Evolutionary conservation across 30 jellyfish, hydroid and myxozoan species (phyloP).

Genomic region (Hydractinia symbiolongicarpus): DNA sequence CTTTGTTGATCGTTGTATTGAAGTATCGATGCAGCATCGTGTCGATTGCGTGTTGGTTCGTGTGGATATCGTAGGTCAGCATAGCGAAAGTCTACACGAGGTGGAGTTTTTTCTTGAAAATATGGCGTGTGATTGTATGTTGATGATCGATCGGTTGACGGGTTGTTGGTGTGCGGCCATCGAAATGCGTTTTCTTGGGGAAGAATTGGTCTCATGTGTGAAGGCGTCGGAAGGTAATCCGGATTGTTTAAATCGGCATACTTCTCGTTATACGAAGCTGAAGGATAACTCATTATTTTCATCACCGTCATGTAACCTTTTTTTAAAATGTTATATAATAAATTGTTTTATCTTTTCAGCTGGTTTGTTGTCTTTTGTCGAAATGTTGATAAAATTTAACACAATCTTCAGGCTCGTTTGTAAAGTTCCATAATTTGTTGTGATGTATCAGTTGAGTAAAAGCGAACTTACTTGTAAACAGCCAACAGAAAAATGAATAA

Average conservation of each 20-base stretch:
- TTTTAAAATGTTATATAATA: neutral
- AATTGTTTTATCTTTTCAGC: too few relatives aligned
- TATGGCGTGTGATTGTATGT: neutral
- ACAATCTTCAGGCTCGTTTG: too few relatives aligned
- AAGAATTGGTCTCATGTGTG: slow-evolving; percentile 12
- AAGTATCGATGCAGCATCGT: neutral
- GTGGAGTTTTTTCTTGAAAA: neutral
- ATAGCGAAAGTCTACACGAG: slow-evolving; percentile 9
- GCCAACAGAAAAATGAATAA: too few relatives aligned
- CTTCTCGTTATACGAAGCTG: neutral
- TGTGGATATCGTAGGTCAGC: neutral
- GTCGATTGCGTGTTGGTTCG: neutral
- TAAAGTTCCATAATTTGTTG: too few relatives aligned
- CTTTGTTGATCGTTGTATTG: neutral
- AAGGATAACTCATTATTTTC: slow-evolving; percentile 5
- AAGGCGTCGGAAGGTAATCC: neutral
- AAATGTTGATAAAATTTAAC: too few relatives aligned
- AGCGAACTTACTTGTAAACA: too few relatives aligned
- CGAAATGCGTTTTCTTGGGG: slow-evolving; percentile 7
- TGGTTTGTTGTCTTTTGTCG: too few relatives aligned
- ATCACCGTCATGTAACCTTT: neutral
- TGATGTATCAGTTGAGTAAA: too few relatives aligned
- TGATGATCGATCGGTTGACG: neutral
- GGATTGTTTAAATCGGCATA: neutral
- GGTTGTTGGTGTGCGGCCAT: neutral